Conservation (phyloP, 2,797 vertebrate species). For the Okamejei kenojei region DNA sequence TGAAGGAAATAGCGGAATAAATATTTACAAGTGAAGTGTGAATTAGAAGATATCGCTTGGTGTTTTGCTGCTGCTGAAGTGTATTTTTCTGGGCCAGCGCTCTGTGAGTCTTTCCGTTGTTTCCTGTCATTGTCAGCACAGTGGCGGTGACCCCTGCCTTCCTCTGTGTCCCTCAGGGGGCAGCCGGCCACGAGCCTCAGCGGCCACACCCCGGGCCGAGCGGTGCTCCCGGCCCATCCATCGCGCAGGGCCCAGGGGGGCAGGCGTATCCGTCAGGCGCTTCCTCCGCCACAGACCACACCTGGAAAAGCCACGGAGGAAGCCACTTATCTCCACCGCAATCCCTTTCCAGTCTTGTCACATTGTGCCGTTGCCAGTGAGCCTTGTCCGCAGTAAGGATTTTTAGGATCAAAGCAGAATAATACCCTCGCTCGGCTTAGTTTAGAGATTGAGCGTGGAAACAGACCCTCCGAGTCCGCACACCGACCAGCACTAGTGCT, state of each 20-base stretch:
- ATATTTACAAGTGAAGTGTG: constrained; percentile 43
- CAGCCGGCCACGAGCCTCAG: constrained; percentile 68
- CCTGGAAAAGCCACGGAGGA: constrained; percentile 43
- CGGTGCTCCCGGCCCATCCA: constrained; percentile 45
- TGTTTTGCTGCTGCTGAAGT: constrained; percentile 57
- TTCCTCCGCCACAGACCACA: constrained; percentile 60
- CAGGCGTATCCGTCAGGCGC: constrained; percentile 58
- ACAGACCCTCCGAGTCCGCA: too few relatives aligned
- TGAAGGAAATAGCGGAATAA: constrained; percentile 44
- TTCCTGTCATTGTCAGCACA: constrained; percentile 75
- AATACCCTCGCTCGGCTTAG: background rate
- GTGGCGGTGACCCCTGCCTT: constrained; percentile 72
- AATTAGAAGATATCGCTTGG: constrained; percentile 56
- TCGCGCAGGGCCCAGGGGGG: constrained; percentile 51
- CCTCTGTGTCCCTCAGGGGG: constrained; percentile 74
- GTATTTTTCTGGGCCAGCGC: constrained; percentile 60
- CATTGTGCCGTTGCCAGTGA: background rate
- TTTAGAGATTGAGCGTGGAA: too few relatives aligned
- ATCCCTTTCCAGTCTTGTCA: background rate
- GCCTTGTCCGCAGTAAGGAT: too few relatives aligned
- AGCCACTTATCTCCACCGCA: background rate
- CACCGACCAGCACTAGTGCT: too few relatives aligned
- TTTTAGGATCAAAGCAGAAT: background rate
- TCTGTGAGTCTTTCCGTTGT: constrained; percentile 88
- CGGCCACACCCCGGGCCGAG: constrained; percentile 57